phyloP scores from a whole-genome alignment of 2,113 vertebrate genomes.

The Callaeas wilsoni region DNA sequence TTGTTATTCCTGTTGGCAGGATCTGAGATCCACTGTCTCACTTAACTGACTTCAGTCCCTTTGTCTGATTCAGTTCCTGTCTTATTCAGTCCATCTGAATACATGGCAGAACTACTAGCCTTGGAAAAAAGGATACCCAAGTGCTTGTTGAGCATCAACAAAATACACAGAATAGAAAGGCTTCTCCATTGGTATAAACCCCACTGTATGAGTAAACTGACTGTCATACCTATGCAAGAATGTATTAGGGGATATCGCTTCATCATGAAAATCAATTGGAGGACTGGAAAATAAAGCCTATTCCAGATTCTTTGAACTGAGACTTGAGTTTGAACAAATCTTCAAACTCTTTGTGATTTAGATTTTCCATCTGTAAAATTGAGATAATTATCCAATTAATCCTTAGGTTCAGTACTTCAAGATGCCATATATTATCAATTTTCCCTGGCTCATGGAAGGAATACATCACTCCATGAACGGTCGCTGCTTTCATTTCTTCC shows the following conservation, averaged over 20 bases:
- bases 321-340: not conserved
- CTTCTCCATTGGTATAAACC: not conserved
- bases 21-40: not conserved
- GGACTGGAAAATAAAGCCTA: not conserved
- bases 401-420: not conserved
- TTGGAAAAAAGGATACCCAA: not conserved
- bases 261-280: not conserved
- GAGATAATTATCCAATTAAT: not conserved
- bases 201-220: not conserved
- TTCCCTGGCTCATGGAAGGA: not conserved
- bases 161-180: not conserved
- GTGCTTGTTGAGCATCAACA: not conserved
- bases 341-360: not conserved
- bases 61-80: too few relatives aligned
- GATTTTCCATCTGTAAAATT: not conserved
- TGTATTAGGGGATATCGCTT: not conserved
- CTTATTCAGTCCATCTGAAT: too few relatives aligned
- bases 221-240: not conserved
- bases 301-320: not conserved
- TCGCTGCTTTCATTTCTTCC: not conserved
- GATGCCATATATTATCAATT: not conserved
- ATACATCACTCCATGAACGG: not conserved
- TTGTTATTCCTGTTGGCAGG: not conserved
- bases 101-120: not conserved
- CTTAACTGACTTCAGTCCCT: not conserved